phyloP scores from a whole-genome alignment of 1,140 invertebrate species.

The Leptinotarsa defecta region DNA sequence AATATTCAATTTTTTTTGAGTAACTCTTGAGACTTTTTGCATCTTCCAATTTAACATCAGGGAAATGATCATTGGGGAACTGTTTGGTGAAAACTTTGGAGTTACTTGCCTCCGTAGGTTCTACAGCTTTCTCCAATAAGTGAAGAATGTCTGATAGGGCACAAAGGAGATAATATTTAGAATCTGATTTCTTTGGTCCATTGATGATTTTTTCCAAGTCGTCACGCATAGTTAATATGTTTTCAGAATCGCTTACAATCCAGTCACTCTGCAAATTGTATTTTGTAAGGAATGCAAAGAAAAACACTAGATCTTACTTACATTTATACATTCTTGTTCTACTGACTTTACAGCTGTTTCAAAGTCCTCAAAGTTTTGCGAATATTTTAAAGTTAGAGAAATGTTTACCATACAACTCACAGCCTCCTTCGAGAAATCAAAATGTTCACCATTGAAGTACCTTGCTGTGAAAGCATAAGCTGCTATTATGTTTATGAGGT shows the following conservation, averaged over 20 bases:
- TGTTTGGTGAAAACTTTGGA: slow-evolving; percentile 59
- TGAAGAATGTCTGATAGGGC: slow-evolving; percentile 67
- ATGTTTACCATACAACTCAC: slow-evolving; percentile 62
- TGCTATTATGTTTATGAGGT: slow-evolving; percentile 71
- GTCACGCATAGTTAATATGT: slow-evolving; percentile 51
- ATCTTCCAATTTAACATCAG: slow-evolving; percentile 59
- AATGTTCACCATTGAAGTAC: slow-evolving; percentile 73
- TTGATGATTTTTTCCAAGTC: slow-evolving; percentile 58
- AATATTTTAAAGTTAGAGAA: slow-evolving; percentile 64
- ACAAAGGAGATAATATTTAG: slow-evolving; percentile 58
- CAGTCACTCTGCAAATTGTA: slow-evolving; percentile 54
- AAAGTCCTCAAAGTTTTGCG: slow-evolving; percentile 65
- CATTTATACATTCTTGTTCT: slow-evolving; percentile 61
- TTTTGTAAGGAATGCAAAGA: neutral
- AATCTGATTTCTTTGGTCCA: slow-evolving; percentile 57
- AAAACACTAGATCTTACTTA: slow-evolving; percentile 48
- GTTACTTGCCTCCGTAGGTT: slow-evolving; percentile 48
- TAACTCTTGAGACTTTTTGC: slow-evolving; percentile 62
- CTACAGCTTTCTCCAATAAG: slow-evolving; percentile 59
- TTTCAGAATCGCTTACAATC: slow-evolving; percentile 55
- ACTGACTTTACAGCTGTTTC: slow-evolving; percentile 67
- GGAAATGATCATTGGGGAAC: slow-evolving; percentile 60
- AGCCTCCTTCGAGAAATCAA: slow-evolving; percentile 64
- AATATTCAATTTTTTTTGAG: slow-evolving; percentile 72
- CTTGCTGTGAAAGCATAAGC: slow-evolving; percentile 69